phyloP scores from a whole-genome alignment of 2,797 vertebrate genomes.

The Loris lydekkerianus region DNA sequence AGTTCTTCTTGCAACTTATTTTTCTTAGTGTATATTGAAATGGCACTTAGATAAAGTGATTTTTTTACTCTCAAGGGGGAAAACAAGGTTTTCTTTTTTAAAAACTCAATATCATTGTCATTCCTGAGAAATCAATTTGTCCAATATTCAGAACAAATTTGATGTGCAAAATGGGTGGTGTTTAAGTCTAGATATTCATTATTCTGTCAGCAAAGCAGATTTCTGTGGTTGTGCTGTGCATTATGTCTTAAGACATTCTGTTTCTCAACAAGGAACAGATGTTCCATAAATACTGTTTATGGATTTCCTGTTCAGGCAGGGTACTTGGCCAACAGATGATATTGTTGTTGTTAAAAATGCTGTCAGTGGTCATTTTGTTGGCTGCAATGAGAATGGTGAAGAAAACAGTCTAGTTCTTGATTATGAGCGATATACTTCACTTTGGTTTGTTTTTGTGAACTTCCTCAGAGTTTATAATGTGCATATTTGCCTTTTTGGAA shows the following conservation, averaged over 20 bases:
- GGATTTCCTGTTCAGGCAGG: background rate
- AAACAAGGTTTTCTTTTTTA: background rate
- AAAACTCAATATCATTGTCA: background rate
- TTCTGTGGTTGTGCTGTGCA: background rate
- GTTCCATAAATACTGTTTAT: background rate
- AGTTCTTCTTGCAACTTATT: background rate
- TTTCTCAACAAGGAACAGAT: no score
- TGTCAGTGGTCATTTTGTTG: background rate
- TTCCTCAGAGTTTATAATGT: no score
- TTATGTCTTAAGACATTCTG: no score
- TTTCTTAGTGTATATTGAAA: background rate
- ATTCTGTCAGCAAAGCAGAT: background rate
- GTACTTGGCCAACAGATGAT: background rate
- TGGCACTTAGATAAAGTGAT: background rate
- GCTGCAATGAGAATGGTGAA: background rate
- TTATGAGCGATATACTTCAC: background rate
- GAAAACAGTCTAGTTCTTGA: background rate
- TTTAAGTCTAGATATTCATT: background rate
- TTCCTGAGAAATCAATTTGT: background rate
- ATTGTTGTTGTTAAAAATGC: background rate
- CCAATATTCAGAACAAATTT: background rate
- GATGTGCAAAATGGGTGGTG: accelerated
- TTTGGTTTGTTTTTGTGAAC: background rate
- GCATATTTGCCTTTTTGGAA: no score
- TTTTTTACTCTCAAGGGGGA: background rate